A percentile compares a stretch with the other conserved stretches of the same genome.
phyloP scores from a whole-genome alignment of 2,113 vertebrate genomes.

The Cisticola juncidis region DNA sequence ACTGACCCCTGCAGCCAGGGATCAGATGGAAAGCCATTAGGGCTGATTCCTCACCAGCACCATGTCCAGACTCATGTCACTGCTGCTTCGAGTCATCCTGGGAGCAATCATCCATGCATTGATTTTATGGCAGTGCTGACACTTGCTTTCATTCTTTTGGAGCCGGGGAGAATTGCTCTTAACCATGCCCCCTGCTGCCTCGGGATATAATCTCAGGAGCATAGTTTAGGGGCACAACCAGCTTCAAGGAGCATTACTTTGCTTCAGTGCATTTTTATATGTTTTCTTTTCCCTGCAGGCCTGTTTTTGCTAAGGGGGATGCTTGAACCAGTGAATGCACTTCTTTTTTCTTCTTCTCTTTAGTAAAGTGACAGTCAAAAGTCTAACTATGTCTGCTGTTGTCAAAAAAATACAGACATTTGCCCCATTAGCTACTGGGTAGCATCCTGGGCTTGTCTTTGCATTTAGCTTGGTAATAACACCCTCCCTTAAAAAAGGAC shows the following conservation, averaged over 20 bases:
- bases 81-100: conserved; percentile 32
- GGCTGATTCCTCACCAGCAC: conserved; percentile 36
- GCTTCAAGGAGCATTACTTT: conserved; percentile 58
- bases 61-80: conserved; percentile 15
- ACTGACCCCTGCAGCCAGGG: conserved; percentile 26
- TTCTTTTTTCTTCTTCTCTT: background rate
- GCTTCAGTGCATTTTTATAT: conserved; percentile 56
- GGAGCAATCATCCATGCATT: conserved; percentile 50
- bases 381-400: conserved; percentile 6
- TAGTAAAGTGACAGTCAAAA: conserved; percentile 35
- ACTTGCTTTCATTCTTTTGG: conserved; percentile 38
- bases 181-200: conserved; percentile 37
- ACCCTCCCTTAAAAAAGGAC: background rate
- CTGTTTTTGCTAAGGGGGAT: conserved; percentile 23
- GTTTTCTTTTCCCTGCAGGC: conserved; percentile 40
- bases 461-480: background rate
- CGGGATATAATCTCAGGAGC: conserved; percentile 49
- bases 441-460: background rate
- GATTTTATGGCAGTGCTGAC: conserved; percentile 50
- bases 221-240: conserved; percentile 46
- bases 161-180: conserved; percentile 35
- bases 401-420: background rate
- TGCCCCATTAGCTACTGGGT: background rate
- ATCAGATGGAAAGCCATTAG: conserved; percentile 36
- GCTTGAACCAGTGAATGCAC: conserved; percentile 21